phyloP scores from a whole-genome alignment of 2,797 vertebrate species.

The Pseudochromis fuscus region DNA sequence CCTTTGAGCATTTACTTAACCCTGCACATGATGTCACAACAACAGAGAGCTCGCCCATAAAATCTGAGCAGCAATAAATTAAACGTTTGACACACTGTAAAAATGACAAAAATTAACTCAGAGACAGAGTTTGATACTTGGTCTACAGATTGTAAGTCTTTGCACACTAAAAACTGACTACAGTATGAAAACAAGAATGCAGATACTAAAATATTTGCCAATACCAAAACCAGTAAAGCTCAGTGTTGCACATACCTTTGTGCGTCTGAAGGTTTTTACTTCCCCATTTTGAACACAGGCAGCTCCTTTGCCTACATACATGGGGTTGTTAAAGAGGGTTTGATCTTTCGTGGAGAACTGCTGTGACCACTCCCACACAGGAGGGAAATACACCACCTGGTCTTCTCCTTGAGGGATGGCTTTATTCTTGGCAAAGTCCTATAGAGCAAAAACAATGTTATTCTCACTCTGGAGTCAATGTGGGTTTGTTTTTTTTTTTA shows the following conservation, averaged over 20 bases:
- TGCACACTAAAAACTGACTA: no score
- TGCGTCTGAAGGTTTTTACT: conserved; percentile 88
- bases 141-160: no score
- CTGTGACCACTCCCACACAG: conserved; percentile 97
- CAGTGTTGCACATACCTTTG: conserved; percentile 86
- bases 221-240: background rate
- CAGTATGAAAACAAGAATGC: background rate
- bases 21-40: background rate
- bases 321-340: conserved; percentile 95
- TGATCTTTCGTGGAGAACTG: conserved; percentile 91
- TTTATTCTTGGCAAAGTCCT: conserved; percentile 92
- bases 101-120: no score
- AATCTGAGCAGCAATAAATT: conserved; percentile 6
- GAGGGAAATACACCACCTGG: conserved; percentile 91
- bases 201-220: background rate
- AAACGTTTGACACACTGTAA: conserved; percentile 25
- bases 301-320: conserved; percentile 92
- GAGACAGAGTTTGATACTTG: no score
- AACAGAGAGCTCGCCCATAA: background rate
- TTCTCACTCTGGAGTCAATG: no score
- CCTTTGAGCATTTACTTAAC: no score
- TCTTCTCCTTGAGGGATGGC: conserved; percentile 92
- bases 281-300: conserved; percentile 89
- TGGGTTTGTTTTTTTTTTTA: no score
- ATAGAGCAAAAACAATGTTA: conserved; percentile 26